Evolutionary conservation across 2,888 invertebrate species (phyloP).

Genomic region (Cheilosia urbana): DNA sequence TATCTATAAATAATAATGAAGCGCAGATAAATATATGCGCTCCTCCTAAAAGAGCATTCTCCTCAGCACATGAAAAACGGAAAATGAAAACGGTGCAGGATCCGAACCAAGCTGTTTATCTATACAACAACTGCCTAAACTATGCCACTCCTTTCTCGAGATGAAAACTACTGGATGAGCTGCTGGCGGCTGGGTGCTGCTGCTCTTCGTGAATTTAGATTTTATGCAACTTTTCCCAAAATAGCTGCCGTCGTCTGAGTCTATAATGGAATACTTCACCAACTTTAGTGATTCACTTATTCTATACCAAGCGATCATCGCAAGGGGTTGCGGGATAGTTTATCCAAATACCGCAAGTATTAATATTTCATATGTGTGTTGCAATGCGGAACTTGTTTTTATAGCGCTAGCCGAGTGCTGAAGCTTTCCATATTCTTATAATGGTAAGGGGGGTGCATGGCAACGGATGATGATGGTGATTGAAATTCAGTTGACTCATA

Average conservation of each 20-base stretch:
- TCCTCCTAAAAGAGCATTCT: too few species aligned
- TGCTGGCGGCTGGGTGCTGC: not conserved
- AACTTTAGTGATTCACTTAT: not conserved
- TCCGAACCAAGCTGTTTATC: too few species aligned
- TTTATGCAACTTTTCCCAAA: conserved; percentile 34
- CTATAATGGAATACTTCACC: not conserved
- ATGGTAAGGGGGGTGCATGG: not conserved
- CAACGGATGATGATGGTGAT: conserved; percentile 31
- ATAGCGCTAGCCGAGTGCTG: not conserved
- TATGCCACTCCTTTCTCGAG: too few species aligned
- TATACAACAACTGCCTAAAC: too few species aligned
- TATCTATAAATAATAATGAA: too few species aligned
- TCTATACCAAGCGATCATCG: conserved; percentile 3
- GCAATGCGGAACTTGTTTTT: conserved; percentile 30
- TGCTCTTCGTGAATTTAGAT: conserved; percentile 37
- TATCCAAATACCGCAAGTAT: not conserved
- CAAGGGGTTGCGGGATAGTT: not conserved
- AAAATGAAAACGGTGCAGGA: too few species aligned
- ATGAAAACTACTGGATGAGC: too few species aligned
- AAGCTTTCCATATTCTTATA: not conserved
- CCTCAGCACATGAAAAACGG: too few species aligned
- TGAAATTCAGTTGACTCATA: conserved; percentile 48
- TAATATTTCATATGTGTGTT: conserved; percentile 9
- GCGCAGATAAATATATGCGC: too few species aligned
- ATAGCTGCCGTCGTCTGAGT: conserved; percentile 15